Evolutionary conservation across 2,888 invertebrate species (phyloP).

Genomic region (Mimachlamys varia): DNA sequence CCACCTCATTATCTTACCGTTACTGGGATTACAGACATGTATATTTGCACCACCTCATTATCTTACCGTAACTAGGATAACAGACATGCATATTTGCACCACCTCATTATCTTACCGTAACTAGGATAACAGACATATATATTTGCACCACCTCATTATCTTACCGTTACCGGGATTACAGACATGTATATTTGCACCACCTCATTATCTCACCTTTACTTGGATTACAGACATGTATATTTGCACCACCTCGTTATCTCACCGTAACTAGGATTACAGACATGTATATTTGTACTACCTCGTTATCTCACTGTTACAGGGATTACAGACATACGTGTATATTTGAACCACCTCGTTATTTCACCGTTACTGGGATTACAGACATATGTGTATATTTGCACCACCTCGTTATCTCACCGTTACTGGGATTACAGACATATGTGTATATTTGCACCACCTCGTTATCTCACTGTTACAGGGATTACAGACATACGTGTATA

Average conservation of each 20-base stretch:
- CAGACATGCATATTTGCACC: background rate
- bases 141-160: background rate
- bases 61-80: background rate
- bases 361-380: background rate
- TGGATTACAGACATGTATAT: background rate
- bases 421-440: background rate
- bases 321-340: background rate
- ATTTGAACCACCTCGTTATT: background rate
- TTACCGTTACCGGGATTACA: background rate
- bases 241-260: background rate
- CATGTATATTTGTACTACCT: background rate
- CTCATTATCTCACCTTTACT: background rate
- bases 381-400: background rate
- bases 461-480: background rate
- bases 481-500: background rate
- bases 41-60: background rate
- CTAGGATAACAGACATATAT: background rate
- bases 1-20: background rate
- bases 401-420: background rate
- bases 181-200: background rate
- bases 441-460: background rate
- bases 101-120: background rate
- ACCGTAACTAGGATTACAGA: background rate
- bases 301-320: background rate
- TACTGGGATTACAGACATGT: background rate